Evolutionary conservation across 2,888 invertebrate species (phyloP), one percentile per base, ranked within the genome.

Genomic region (Melieria picta): DNA sequence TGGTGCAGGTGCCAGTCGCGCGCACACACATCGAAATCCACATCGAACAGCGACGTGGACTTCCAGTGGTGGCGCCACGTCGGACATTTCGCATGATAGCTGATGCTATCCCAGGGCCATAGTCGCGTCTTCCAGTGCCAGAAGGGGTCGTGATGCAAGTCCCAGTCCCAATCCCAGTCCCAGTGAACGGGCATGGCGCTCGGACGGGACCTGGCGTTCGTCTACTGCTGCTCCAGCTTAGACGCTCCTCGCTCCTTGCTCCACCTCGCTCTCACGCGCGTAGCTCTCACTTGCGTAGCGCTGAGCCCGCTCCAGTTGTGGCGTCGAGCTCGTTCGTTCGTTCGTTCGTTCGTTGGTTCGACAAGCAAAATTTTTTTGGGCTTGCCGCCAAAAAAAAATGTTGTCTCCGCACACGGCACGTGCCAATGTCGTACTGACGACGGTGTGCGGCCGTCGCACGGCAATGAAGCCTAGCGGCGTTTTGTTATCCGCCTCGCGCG

Each of bases 281-380:
- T 57, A 30, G 30, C 30, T 30, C 30, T 30, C 30, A 30, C 58
- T 66, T 66, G 50, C 16, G 48, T 58, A 10, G 2, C 43, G 67
- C 67, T 58, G 7, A 7, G 45, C 43, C 62, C 65, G 69, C 56
- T 64, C 9, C 50, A 50, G 58, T 66, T 56, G 55, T 70, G 30
- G 57, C 16, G 47, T 67, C 50, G 50, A 58, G 72, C 64, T 30
- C 52, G n/a, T 11, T 42, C 48, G 46, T n/a, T 63, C 43, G 47
- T 63, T 74, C 67, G 76, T 76, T 76, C 71, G 72, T 75, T 74
- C 68, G 66, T 74, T 72, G 42, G 62, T 66, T 72, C 62, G 77
- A 81, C 83, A 84, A 80, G 79, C 82, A 79, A 75, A 72, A 73
- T 66, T 76, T 75, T 77, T 84, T 83, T 84, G 81, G 83, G 79